phyloP scores from a whole-genome alignment of 2,113 vertebrate species.

The Mormyrus lacerda region DNA sequence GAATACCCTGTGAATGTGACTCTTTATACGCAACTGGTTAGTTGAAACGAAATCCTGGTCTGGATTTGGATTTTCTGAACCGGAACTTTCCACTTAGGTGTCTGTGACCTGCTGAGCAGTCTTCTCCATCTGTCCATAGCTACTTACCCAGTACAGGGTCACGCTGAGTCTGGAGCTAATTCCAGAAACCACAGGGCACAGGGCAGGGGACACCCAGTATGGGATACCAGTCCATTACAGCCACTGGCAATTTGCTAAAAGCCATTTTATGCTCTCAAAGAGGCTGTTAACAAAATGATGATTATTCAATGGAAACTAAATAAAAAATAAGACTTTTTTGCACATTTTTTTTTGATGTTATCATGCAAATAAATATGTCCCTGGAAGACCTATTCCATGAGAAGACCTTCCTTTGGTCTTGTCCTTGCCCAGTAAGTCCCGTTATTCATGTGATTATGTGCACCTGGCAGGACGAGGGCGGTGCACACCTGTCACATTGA shows the following conservation, averaged over 20 bases:
- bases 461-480: neutral
- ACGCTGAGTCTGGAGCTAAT: neutral
- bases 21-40: neutral
- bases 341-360: neutral
- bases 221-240: neutral
- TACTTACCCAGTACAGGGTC: neutral
- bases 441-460: neutral
- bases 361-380: neutral
- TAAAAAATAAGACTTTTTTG: neutral
- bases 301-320: neutral
- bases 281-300: neutral
- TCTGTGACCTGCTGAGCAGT: neutral
- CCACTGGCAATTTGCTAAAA: neutral
- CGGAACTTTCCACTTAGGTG: neutral
- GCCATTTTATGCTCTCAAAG: neutral
- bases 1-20: neutral
- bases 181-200: neutral
- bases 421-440: neutral
- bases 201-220: neutral
- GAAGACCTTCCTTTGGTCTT: neutral
- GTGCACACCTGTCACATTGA: conserved; percentile 87
- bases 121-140: neutral
- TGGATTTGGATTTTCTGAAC: neutral
- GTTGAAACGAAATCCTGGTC: neutral
- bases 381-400: neutral